Conservation (phyloP, 1,140 invertebrate genomes). For the Brachionus koreanus region DNA sequence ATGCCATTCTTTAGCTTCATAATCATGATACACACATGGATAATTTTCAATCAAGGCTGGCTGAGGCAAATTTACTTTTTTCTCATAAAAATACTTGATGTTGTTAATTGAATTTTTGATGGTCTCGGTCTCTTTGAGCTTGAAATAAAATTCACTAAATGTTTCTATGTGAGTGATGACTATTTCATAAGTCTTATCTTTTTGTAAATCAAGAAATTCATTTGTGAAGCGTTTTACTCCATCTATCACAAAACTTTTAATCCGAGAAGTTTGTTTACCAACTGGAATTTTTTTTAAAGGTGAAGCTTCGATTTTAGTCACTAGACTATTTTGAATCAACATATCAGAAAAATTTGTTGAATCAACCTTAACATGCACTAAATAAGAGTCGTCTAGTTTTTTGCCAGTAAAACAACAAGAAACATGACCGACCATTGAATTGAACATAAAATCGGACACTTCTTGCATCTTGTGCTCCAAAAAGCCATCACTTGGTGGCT, state of each 20-base stretch:
- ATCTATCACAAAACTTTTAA: not conserved
- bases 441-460: constrained; percentile 24
- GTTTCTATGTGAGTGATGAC: constrained; percentile 31
- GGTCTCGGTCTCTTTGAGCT: not conserved
- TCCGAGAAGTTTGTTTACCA: not conserved
- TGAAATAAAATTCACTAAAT: constrained; percentile 3
- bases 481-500: not conserved
- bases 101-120: not conserved
- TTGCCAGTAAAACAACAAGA: not conserved
- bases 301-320: not conserved
- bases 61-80: constrained; percentile 34
- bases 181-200: not conserved
- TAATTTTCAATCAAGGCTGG: not conserved
- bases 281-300: constrained; percentile 17
- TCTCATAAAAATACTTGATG: constrained; percentile 43
- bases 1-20: not conserved
- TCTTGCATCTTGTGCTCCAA: not conserved
- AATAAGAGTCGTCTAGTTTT: not conserved
- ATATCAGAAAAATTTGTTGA: not conserved
- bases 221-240: not conserved
- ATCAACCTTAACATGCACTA: not conserved
- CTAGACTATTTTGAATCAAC: not conserved
- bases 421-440: not conserved
- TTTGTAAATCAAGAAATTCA: not conserved
- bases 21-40: constrained; percentile 27